Conservation (phyloP, 1,140 invertebrate genomes). For the Amphibalanus amphitrite region DNA sequence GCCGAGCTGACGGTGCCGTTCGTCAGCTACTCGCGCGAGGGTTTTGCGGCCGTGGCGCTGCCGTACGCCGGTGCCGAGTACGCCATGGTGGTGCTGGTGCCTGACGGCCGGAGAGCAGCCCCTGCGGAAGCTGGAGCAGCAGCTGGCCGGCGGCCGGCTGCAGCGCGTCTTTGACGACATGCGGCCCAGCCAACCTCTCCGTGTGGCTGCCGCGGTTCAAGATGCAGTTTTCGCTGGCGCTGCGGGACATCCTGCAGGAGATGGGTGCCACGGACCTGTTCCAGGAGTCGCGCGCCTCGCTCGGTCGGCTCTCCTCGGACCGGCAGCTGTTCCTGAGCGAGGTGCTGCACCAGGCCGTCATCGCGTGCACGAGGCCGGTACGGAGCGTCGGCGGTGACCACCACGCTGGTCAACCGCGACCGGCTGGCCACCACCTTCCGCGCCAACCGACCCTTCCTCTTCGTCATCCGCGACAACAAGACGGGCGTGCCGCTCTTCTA, state of each 20-base stretch:
- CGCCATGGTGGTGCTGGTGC: slow-evolving; percentile 51
- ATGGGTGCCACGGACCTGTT: slow-evolving; percentile 44
- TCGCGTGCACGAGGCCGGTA: slow-evolving; percentile 64
- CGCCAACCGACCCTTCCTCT: slow-evolving; percentile 42
- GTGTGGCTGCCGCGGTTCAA: slow-evolving; percentile 47
- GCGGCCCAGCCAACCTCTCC: slow-evolving; percentile 23
- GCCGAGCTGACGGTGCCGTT: slow-evolving; percentile 36
- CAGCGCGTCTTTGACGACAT: slow-evolving; percentile 7
- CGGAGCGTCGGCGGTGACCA: slow-evolving; percentile 54
- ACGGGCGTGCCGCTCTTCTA: slow-evolving; percentile 43
- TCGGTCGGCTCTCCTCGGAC: slow-evolving; percentile 36
- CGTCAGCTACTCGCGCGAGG: slow-evolving; percentile 31
- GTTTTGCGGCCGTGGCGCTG: slow-evolving; percentile 43
- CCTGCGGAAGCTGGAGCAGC: slow-evolving; percentile 30
- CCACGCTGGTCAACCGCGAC: slow-evolving; percentile 34
- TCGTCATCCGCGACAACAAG: slow-evolving; percentile 43
- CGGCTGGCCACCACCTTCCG: slow-evolving; percentile 21
- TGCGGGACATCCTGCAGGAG: slow-evolving; percentile 31
- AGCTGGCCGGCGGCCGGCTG: slow-evolving; percentile 12
- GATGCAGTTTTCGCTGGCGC: slow-evolving; percentile 34
- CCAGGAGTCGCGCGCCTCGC: slow-evolving; percentile 32
- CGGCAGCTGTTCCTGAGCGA: slow-evolving; percentile 33
- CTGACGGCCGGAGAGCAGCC: slow-evolving; percentile 24
- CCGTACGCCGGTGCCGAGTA: slow-evolving; percentile 46
- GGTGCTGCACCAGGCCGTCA: slow-evolving; percentile 57